Evolutionary conservation across 1,140 invertebrate genomes (phyloP), one percentile per base, ranked within the genome.

Genomic region (Geopemphigus sp.): DNA sequence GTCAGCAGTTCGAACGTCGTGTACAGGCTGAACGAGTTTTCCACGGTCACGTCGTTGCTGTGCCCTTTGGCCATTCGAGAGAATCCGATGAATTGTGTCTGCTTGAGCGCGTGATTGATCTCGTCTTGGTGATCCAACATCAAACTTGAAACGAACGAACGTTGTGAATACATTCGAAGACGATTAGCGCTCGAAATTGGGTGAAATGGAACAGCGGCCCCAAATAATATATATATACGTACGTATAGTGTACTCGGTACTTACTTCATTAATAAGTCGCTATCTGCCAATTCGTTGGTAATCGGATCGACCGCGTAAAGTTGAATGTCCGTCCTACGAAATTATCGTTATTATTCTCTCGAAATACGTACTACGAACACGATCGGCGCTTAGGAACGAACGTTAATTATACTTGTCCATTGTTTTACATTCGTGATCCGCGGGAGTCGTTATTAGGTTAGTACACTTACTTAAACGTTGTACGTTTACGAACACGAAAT

Each of bases 301-400:
- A 90, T 85, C 4, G 91, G 92, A 86, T 95, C 92, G 11, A 95
- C 91, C 1, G 92, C 93, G 83, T 95, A 95, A 53, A 95, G 87
- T 82, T 93, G 94, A 85, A 94, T 88, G 82, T 95, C 93, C 39
- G 93, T 94, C 32, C 93, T 94, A 85, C 82, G 90, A 90, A 39
- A 39, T n/a, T n/a, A n/a, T 39, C 32, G 32, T 39, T 39, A n/a
- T n/a, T n/a, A n/a, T n/a, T n/a, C n/a, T n/a, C n/a, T n/a, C n/a
- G n/a, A n/a, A n/a, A n/a, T n/a, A n/a, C n/a, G n/a, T n/a, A n/a
- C n/a, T n/a, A n/a, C n/a, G n/a, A n/a, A n/a, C n/a, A n/a, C n/a
- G n/a, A n/a, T n/a, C n/a, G n/a, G n/a, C n/a, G n/a, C n/a, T n/a
- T n/a, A n/a, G n/a, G n/a, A n/a, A n/a, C n/a, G n/a, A n/a, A n/a